Evolutionary conservation across 2,113 vertebrate species (phyloP).

Genomic region (Oriolus oriolus): DNA sequence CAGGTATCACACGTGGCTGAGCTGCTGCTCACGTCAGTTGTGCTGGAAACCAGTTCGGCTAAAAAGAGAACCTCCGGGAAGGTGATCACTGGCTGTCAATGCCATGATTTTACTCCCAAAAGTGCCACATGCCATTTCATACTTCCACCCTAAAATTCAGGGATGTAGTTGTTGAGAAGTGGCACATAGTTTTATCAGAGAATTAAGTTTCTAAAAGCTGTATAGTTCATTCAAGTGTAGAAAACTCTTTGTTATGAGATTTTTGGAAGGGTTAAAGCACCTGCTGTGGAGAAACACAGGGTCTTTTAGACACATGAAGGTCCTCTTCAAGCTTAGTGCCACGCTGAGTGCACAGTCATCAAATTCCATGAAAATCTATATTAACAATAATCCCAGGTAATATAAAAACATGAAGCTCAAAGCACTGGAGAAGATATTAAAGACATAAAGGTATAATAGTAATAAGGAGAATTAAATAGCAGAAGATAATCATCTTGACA

Average conservation of each 20-base stretch:
- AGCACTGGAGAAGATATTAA: not conserved
- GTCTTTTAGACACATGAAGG: not conserved
- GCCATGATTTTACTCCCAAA: not conserved
- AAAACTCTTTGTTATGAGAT: not conserved
- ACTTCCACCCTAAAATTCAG: not conserved
- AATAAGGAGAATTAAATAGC: not conserved
- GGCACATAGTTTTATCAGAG: not conserved
- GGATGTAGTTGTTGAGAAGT: not conserved
- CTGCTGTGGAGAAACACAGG: not conserved
- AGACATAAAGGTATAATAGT: not conserved
- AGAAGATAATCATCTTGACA: not conserved
- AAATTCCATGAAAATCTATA: not conserved
- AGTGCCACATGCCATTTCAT: not conserved
- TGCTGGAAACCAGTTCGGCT: not conserved
- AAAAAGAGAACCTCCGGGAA: not conserved
- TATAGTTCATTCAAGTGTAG: not conserved
- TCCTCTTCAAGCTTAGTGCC: not conserved
- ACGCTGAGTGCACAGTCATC: not conserved
- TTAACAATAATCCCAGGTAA: not conserved
- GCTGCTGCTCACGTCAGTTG: not conserved
- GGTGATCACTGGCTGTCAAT: not conserved
- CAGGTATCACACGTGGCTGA: accelerated
- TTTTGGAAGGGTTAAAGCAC: not conserved
- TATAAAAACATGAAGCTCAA: not conserved
- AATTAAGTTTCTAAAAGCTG: not conserved